Conservation (phyloP, 2,797 vertebrate genomes). For the Catamblyrhynchus diadema region DNA sequence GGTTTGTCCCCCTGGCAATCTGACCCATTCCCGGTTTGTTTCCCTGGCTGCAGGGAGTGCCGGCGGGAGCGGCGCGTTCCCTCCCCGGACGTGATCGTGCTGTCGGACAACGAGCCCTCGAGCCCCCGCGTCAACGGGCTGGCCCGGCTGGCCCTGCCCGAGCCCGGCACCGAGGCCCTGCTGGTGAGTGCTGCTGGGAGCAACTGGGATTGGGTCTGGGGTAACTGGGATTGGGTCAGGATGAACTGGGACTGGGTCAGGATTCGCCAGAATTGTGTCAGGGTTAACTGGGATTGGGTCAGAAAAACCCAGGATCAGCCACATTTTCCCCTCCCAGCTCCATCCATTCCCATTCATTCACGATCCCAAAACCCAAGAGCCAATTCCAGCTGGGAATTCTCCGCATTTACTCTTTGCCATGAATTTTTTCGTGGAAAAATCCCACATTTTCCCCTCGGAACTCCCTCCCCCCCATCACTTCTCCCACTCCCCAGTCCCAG, state of each 20-base stretch:
- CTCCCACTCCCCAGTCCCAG: no score
- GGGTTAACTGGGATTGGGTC: no score
- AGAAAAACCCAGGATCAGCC: neutral
- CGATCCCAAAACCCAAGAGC: neutral
- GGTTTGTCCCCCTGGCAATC: no score
- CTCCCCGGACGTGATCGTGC: slow-evolving; percentile 91
- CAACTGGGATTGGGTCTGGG: no score
- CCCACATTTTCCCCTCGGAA: neutral
- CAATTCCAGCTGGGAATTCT: neutral
- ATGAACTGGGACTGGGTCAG: no score
- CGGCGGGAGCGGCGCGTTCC: slow-evolving; percentile 85
- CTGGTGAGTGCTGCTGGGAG: no score
- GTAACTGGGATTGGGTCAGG: no score
- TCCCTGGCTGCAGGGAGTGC: slow-evolving; percentile 66
- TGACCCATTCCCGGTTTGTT: no score
- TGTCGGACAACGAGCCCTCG: slow-evolving; percentile 92
- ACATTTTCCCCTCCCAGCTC: neutral
- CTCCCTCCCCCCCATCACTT: no score
- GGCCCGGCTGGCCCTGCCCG: neutral
- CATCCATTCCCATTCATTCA: neutral
- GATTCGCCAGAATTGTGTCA: no score
- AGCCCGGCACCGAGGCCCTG: neutral
- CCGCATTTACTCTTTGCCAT: neutral
- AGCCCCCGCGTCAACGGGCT: slow-evolving; percentile 75
- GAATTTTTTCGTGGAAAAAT: neutral